Evolutionary conservation across 2,797 vertebrate species (phyloP).

Genomic region (Psittacula derbiana): DNA sequence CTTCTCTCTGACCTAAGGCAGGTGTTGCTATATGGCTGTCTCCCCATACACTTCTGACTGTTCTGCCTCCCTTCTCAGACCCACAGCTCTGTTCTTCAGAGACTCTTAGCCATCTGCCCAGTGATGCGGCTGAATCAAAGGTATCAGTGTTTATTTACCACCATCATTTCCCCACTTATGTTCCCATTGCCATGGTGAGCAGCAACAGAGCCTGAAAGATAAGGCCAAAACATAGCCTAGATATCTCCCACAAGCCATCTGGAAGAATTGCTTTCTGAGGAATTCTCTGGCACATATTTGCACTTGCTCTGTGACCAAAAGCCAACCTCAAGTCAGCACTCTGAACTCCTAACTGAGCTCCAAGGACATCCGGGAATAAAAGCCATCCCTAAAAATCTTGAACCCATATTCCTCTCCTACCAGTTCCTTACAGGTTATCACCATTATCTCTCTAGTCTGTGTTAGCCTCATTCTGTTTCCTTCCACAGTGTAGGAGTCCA

Average conservation of each 20-base stretch:
- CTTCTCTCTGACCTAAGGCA: not conserved
- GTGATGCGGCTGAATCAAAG: not conserved
- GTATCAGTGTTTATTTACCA: not conserved
- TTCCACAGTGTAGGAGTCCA: not conserved
- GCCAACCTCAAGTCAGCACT: not conserved
- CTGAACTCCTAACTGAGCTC: not conserved
- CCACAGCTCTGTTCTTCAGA: not conserved
- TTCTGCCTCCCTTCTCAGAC: not conserved
- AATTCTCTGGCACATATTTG: not conserved
- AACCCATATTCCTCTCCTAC: not conserved
- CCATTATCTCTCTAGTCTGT: not conserved
- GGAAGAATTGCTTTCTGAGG: not conserved
- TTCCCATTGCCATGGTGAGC: not conserved
- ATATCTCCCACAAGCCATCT: constrained; percentile 16
- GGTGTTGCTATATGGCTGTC: not conserved
- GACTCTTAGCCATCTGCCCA: not conserved
- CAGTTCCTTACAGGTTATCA: not conserved
- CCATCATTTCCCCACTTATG: not conserved
- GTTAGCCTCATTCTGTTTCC: not conserved
- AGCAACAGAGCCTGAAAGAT: constrained; percentile 13
- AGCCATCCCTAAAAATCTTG: not conserved
- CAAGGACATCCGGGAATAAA: not conserved
- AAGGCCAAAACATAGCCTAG: constrained; percentile 16
- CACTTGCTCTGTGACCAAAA: not conserved
- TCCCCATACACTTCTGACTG: not conserved